Conservation (phyloP, 2,888 invertebrate species). For the Elegia similella region DNA sequence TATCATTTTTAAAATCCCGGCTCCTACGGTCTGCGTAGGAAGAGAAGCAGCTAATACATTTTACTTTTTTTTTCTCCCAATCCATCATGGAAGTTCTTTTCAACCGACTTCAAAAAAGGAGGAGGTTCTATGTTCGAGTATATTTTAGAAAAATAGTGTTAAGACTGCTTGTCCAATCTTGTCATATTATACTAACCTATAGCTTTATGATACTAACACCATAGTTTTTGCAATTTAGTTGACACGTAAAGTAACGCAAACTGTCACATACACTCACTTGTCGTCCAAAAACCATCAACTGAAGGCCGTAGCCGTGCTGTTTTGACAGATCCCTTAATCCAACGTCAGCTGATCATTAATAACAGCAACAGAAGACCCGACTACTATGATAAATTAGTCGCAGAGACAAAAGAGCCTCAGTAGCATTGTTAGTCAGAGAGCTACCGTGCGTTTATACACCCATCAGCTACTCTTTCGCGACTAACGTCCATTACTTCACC, state of each 20-base stretch:
- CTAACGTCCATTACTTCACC: conserved; percentile 63
- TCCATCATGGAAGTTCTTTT: no score
- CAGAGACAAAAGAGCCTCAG: conserved; percentile 53
- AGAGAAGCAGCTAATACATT: no score
- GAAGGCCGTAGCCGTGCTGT: background rate
- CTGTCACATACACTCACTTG: background rate
- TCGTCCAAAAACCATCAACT: background rate
- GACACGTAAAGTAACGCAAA: background rate
- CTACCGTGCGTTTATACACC: conserved; percentile 47
- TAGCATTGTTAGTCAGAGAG: conserved; percentile 43
- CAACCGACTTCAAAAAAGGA: no score
- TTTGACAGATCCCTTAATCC: background rate
- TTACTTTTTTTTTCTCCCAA: no score
- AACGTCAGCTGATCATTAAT: background rate
- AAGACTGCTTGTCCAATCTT: no score
- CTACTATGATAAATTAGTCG: conserved; percentile 49
- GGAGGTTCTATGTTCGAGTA: no score
- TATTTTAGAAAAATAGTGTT: no score
- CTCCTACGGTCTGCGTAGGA: no score
- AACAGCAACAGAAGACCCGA: background rate
- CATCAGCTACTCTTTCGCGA: conserved; percentile 52
- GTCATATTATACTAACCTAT: no score
- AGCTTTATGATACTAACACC: no score
- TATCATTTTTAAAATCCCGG: no score
- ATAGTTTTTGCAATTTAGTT: no score